A percentile compares a stretch with the other conserved stretches of the same genome.
Evolutionary conservation across 2,113 vertebrate species (phyloP).

Genomic region (Prionailurus bengalensis): DNA sequence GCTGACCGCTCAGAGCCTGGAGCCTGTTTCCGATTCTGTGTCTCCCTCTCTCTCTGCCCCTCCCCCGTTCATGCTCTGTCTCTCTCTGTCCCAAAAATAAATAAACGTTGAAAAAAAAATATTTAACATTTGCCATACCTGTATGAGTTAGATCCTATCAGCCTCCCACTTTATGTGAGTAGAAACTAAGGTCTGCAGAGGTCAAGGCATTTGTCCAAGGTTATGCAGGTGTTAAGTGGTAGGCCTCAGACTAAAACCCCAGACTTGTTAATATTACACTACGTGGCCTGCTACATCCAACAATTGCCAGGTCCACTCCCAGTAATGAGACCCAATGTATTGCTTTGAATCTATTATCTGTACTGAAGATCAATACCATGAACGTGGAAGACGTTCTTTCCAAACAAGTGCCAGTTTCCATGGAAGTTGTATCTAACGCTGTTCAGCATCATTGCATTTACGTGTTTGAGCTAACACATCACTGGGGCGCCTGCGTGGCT

Average conservation of each 20-base stretch:
- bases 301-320: neutral
- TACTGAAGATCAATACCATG: neutral
- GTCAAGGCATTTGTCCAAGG: neutral
- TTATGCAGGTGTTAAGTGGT: neutral
- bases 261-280: neutral
- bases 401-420: neutral
- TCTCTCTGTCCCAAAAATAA: too few species aligned
- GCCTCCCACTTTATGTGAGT: neutral
- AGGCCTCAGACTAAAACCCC: neutral
- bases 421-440: slow-evolving; percentile 1
- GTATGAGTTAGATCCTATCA: neutral
- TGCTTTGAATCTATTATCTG: neutral
- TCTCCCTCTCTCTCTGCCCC: too few species aligned
- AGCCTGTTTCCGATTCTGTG: too few species aligned
- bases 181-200: slow-evolving; percentile 10
- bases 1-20: too few species aligned
- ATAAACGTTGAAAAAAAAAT: too few species aligned
- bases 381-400: neutral
- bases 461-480: neutral
- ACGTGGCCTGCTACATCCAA: neutral
- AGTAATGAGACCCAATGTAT: neutral
- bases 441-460: neutral
- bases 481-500: too few species aligned
- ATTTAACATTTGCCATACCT: neutral
- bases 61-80: too few species aligned